Conservation (phyloP, 2,888 invertebrate species). For the Sarcophaga rosellei region DNA sequence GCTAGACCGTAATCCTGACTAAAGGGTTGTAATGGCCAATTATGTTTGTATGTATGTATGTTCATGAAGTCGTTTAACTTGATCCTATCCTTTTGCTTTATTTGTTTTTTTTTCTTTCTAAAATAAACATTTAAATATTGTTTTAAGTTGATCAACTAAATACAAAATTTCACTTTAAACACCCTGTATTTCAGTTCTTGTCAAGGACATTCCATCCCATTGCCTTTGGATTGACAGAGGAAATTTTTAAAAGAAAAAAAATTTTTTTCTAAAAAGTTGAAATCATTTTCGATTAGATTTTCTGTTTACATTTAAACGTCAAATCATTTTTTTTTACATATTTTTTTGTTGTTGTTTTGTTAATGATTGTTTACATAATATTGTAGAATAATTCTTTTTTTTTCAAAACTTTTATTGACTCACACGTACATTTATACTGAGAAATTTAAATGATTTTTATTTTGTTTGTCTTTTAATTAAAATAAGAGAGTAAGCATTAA, state of each 20-base stretch:
- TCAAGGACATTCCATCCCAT: background rate
- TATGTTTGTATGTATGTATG: too few species aligned
- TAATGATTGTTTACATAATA: conserved; percentile 24
- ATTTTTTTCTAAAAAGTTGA: background rate
- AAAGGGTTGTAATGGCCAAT: too few species aligned
- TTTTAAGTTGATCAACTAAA: too few species aligned
- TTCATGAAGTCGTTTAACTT: too few species aligned
- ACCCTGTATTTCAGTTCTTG: background rate
- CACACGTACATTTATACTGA: background rate
- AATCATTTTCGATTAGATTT: background rate
- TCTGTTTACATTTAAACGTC: conserved; percentile 8
- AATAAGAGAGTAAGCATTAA: conserved; percentile 31
- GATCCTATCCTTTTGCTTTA: too few species aligned
- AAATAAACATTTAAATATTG: too few species aligned
- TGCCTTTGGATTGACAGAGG: too few species aligned
- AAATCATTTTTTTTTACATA: background rate
- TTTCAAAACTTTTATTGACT: conserved; percentile 19
- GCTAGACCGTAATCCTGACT: too few species aligned
- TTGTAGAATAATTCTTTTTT: conserved; percentile 10
- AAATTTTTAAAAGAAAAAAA: background rate
- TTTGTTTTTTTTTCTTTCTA: too few species aligned
- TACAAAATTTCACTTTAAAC: too few species aligned
- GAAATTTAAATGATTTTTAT: background rate
- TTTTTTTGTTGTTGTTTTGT: conserved; percentile 35
- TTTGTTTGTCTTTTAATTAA: background rate